A percentile compares a stretch with the other conserved stretches of the same genome.
phyloP scores from a whole-genome alignment of 2,113 vertebrate species.

The Benthochromis sp. region DNA sequence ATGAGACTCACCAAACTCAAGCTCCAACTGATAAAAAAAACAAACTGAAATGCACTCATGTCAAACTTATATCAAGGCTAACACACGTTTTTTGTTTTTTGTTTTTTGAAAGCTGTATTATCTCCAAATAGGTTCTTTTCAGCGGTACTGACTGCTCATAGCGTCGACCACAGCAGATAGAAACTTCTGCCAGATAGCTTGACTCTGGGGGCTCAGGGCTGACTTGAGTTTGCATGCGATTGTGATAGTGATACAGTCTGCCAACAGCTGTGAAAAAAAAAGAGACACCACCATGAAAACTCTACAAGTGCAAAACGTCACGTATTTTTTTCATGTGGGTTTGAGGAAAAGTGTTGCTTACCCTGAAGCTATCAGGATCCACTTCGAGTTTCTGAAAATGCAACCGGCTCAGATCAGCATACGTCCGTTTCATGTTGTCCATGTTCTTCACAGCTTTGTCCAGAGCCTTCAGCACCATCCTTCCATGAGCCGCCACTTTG shows the following conservation, averaged over 20 bases:
- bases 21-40: background rate
- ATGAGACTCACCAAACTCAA: background rate
- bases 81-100: background rate
- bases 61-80: background rate
- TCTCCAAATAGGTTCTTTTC: background rate
- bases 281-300: background rate
- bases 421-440: constrained; percentile 57
- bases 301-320: background rate
- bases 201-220: background rate
- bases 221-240: constrained; percentile 15
- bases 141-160: constrained; percentile 3
- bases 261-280: background rate
- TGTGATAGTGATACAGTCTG: constrained; percentile 16
- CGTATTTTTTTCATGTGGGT: background rate
- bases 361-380: constrained; percentile 85
- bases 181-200: constrained; percentile 21
- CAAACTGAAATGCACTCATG: background rate
- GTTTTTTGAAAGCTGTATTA: background rate
- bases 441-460: constrained; percentile 67
- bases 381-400: constrained; percentile 79
- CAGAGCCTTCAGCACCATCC: constrained; percentile 66
- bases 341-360: background rate
- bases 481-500: constrained; percentile 69
- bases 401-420: constrained; percentile 70
- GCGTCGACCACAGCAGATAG: constrained; percentile 5